Base-by-base conservation (phyloP, 2,888 invertebrate genomes). In the Synanthedon vespiformis region DNA sequence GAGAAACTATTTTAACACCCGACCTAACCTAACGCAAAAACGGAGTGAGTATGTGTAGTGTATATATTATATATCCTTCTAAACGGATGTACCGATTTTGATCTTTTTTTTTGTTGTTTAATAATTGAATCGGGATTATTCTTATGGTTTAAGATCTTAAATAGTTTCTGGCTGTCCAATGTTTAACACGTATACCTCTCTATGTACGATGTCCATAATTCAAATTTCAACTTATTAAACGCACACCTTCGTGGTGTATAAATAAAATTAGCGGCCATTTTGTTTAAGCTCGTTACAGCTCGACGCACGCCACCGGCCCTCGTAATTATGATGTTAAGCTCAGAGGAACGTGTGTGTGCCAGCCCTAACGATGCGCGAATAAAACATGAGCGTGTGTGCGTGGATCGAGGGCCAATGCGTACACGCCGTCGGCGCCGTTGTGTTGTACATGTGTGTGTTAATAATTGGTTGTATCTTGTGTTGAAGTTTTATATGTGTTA, bases 281-380 rank as follows among this genome's bases (percentile, higher is more conserved):
- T 86, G 83, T 84, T 81, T 77, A 79, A 74, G 80, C 84, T 81
- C 79, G 85, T 87, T 83, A 85, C 84, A 83, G 75, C 77, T 77
- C 80, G 80, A 78, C 84, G 82, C 85, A 80, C 83, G 86, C 85
- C 83, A 80, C 73, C 78, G 83, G 79, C 76, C 75, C 75, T 75
- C 74, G 75, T 87, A 85, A 87, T 87, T 86, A 86, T 80, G 77
- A 81, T 79, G 84, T 77, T 73, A 70, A 61, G 61, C 59, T 56
- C 51, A 56, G 55, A 54, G 53, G 58, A 34, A 57, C 61, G 61
- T 75, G 76, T 73, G 68, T 70, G 70, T 64, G 61, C 58, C 63
- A 58, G 56, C 63, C 65, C 65, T 69, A 67, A 70, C 62, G 62
- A 63, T 62, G 74, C 67, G 68, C 75, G 72, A 77, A 77, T 78